Evolutionary conservation across 2,113 vertebrate genomes (phyloP).

Genomic region (Larimichthys polyactis): DNA sequence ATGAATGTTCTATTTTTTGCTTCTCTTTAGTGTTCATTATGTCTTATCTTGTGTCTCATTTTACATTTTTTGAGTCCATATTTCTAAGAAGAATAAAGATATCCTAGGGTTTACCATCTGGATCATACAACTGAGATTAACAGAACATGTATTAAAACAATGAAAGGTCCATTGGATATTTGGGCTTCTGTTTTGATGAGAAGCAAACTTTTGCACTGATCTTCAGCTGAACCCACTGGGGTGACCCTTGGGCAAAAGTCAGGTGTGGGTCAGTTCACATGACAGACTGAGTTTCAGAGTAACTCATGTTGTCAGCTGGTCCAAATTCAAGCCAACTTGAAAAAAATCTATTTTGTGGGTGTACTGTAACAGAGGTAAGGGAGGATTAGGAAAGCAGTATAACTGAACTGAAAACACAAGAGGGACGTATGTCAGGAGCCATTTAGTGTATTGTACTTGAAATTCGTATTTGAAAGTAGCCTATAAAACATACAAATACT

Average conservation of each 20-base stretch:
- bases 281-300: not conserved
- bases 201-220: not conserved
- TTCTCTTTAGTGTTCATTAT: not conserved
- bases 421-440: not conserved
- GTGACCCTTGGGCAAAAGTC: not conserved
- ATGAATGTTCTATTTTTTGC: not conserved
- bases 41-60: not conserved
- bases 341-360: not conserved
- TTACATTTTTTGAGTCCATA: not conserved
- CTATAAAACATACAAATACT: not conserved
- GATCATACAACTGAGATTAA: not conserved
- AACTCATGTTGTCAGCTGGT: not conserved
- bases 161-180: not conserved
- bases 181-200: not conserved
- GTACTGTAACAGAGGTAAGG: not conserved
- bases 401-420: not conserved
- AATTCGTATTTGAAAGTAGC: not conserved
- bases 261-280: not conserved
- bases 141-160: not conserved
- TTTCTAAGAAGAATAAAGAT: not conserved
- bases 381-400: not conserved
- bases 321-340: not conserved
- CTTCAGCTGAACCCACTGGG: not conserved
- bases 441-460: too few relatives aligned
- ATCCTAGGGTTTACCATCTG: slow-evolving; percentile 1